Percentiles rank a stretch among this genome's conserved stretches.
These are phyloP conservation scores for Laupala kohalensis DNA, from an alignment of 1,140 invertebrate species.

Conservation along the genomic window DNA sequence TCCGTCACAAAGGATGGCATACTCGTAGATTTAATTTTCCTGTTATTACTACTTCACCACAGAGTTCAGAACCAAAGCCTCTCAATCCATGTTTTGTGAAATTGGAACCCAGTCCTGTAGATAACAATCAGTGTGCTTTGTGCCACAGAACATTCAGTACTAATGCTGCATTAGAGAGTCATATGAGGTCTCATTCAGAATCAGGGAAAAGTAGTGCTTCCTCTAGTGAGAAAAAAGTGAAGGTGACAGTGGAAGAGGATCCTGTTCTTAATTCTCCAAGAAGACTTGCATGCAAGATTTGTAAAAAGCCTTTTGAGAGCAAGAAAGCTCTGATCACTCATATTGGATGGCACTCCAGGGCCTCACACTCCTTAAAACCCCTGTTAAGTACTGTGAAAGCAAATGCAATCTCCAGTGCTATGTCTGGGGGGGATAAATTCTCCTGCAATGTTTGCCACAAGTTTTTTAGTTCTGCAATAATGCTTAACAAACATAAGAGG, in stretches of 20 bases:
- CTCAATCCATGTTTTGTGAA: not conserved
- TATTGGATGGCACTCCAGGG: conserved; percentile 9
- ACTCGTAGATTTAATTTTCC: conserved; percentile 1
- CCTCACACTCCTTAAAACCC: not conserved
- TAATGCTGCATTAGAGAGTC: conserved; percentile 1
- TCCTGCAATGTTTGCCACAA: conserved; percentile 10
- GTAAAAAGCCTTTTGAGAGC: not conserved
- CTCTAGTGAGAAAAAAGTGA: not conserved
- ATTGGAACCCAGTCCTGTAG: not conserved
- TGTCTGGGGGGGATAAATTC: not conserved
- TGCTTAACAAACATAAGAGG: conserved; percentile 4
- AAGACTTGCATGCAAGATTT: not conserved
- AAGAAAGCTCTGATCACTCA: conserved; percentile 8
- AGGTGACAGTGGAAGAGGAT: not conserved
- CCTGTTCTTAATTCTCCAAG: not conserved
- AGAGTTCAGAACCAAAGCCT: not conserved
- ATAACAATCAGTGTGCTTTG: not conserved
- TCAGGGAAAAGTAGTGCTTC: not conserved
- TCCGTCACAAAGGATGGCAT: conserved; percentile 47
- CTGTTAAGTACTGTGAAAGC: not conserved
- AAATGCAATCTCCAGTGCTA: not conserved
- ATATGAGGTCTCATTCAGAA: conserved; percentile 1
- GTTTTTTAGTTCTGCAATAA: conserved; percentile 2
- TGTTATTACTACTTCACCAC: not conserved
- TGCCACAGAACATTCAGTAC: conserved; percentile 6